These are phyloP conservation scores for Strix aluco DNA, from an alignment of 2,113 vertebrate genomes.

Conservation along the genomic window DNA sequence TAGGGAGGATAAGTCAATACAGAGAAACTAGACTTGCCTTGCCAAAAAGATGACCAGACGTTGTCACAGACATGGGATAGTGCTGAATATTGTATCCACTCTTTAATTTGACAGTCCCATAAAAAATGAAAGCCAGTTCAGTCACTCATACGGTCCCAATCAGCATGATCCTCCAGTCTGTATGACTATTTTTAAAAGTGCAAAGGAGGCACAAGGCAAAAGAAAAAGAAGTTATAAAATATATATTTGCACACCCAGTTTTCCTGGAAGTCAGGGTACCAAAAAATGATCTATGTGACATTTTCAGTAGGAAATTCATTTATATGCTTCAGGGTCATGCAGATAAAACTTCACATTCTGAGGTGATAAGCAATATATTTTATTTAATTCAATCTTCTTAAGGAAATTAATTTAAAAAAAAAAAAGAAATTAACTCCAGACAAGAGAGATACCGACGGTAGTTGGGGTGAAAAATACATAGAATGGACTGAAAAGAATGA, in stretches of 20 bases:
- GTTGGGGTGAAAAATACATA: background rate
- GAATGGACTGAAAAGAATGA: background rate
- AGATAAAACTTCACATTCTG: background rate
- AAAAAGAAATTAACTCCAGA: background rate
- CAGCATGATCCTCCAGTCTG: background rate
- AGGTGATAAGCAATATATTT: background rate
- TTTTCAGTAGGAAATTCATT: slow-evolving; percentile 4
- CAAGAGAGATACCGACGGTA: background rate
- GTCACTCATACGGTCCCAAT: background rate
- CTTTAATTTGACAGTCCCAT: background rate
- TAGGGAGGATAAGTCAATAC: too few relatives aligned
- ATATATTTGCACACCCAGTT: background rate
- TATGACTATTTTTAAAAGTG: background rate
- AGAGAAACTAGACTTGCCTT: background rate
- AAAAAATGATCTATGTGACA: background rate
- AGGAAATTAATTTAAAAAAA: background rate
- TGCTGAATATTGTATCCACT: background rate
- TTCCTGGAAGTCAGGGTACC: background rate
- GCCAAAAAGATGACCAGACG: background rate
- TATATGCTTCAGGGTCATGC: background rate
- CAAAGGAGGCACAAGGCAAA: background rate
- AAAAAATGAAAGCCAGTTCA: background rate
- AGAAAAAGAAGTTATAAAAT: background rate
- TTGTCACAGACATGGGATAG: background rate
- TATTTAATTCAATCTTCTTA: background rate